Evolutionary conservation across 2,888 invertebrate species (phyloP), one percentile per base, ranked within the genome.

Genomic region (Brachypterus glaber): DNA sequence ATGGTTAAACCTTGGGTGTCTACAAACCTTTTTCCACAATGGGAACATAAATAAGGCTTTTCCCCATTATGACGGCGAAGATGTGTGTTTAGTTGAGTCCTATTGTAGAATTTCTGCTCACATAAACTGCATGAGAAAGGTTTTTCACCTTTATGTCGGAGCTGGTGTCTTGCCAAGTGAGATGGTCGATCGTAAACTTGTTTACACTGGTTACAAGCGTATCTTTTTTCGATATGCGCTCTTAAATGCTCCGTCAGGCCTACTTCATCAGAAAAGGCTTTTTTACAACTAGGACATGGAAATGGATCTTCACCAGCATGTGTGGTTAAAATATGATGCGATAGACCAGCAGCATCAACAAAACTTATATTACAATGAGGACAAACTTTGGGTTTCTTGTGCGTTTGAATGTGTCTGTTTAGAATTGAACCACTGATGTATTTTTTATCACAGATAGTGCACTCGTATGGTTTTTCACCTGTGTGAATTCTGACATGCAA

Each of bases 41-140:
- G 62, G 41, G 60, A 66, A 57, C 77, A 77, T 37, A 62, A 65
- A 63, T 76, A 77, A 0, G 77, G 77, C 44, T 73, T 66, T 47
- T 74, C 73, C 17, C 77, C 77, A 41, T 73, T 74, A 63, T 77
- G 77, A 54, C 74, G 73, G 53, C 77, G 63, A 59, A 74, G 75
- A 58, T 78, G 78, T 43, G 76, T 76, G 44, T 75, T 75, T 45
- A 77, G 69, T 44, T 76, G 77, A 46, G 75, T 74, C 11, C 74
- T 64, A 61, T 77, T 77, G 17, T 72, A 72, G 64, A 77, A 77
- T 9, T 72, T 73, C 60, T 76, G 76, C 17, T 70, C 70, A 60
- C 77, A 77, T 57, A 71, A 69, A 43, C 72, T 67, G 59, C 77
- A 77, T n/a, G 55, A 51, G 43, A 63, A 63, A 2, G 64, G 64